A percentile compares a stretch with the other conserved stretches of the same genome.
Conservation (phyloP, 2,797 vertebrate species). For the Enteromius paludinosus region DNA sequence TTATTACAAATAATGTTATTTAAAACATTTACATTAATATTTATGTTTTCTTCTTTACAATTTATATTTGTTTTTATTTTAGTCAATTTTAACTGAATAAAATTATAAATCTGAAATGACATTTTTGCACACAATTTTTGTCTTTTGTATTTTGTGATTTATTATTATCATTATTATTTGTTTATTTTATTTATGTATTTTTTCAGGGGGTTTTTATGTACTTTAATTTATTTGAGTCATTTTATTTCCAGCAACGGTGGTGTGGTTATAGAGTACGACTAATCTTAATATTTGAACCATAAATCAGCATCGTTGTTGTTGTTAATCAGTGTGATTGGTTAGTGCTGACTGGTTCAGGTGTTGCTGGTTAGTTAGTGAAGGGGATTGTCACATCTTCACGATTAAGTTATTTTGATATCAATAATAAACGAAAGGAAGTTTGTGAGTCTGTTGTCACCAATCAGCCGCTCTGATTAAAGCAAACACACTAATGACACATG, state of each 20-base stretch:
- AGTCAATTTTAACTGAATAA: background rate
- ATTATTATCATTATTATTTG: background rate
- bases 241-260: background rate
- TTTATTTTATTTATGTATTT: too few relatives aligned
- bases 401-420: background rate
- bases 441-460: background rate
- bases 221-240: background rate
- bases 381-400: background rate
- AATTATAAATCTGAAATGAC: background rate
- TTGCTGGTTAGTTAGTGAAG: background rate
- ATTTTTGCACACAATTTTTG: too few relatives aligned
- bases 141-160: background rate
- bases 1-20: background rate
- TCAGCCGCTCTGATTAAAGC: background rate
- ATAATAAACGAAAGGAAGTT: background rate
- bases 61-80: background rate
- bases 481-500: background rate
- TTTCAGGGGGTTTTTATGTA: too few relatives aligned
- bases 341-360: background rate
- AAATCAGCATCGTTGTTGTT: background rate
- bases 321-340: background rate
- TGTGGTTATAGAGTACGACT: background rate
- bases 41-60: background rate
- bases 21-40: background rate
- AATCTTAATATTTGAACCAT: background rate